These are phyloP conservation scores for Peribatodes rhomboidaria DNA, from an alignment of 2,888 invertebrate genomes.

Conservation along the genomic window DNA sequence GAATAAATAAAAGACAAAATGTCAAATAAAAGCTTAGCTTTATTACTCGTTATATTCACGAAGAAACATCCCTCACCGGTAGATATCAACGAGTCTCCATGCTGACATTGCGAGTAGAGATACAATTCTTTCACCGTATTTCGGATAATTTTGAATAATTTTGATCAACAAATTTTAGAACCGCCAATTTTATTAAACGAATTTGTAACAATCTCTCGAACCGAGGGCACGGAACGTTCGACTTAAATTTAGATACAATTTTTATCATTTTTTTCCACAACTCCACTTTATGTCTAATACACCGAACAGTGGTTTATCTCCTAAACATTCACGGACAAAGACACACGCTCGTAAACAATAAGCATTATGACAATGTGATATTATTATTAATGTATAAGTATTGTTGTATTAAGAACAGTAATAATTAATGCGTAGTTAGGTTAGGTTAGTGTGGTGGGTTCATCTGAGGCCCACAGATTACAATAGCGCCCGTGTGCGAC, in stretches of 20 bases:
- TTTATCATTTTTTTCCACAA: constrained; percentile 67
- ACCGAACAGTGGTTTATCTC: constrained; percentile 82
- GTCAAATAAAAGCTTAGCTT: constrained; percentile 92
- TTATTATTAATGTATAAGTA: constrained; percentile 84
- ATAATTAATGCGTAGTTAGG: constrained; percentile 84
- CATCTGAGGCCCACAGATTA: constrained; percentile 84
- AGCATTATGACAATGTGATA: constrained; percentile 87
- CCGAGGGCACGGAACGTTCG: constrained; percentile 46
- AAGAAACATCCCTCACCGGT: constrained; percentile 86
- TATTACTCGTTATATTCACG: constrained; percentile 91
- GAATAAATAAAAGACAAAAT: constrained; percentile 70
- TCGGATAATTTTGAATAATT: constrained; percentile 77
- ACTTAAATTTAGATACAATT: constrained; percentile 73
- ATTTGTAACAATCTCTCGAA: constrained; percentile 62
- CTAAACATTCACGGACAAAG: constrained; percentile 86
- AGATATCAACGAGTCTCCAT: constrained; percentile 77
- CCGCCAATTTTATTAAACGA: constrained; percentile 74
- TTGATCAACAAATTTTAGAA: constrained; percentile 75
- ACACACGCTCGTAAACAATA: constrained; percentile 87
- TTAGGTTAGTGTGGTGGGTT: constrained; percentile 80
- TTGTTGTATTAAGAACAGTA: constrained; percentile 83
- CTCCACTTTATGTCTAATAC: constrained; percentile 80
- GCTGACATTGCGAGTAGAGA: constrained; percentile 74
- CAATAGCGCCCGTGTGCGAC: constrained; percentile 84
- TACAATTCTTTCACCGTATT: constrained; percentile 73